Evolutionary conservation across 2,888 invertebrate genomes (phyloP).

Genomic region (Eremobia ochroleuca): DNA sequence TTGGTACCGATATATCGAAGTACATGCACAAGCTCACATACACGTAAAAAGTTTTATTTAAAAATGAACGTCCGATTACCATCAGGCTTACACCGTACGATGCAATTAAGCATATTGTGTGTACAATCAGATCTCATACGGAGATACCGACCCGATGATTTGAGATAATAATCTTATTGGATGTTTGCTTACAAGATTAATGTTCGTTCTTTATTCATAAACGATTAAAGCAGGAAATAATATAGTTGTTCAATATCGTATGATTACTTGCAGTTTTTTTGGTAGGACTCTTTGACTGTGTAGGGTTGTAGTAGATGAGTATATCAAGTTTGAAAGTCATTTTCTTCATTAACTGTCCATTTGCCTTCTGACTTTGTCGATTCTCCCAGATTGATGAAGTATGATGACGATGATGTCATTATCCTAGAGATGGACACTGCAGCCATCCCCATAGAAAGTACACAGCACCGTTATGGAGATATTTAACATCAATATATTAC

Average conservation of each 20-base stretch:
- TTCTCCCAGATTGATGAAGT: neutral
- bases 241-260: constrained; percentile 62
- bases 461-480: neutral
- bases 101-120: constrained; percentile 70
- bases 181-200: constrained; percentile 78
- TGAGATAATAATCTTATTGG: constrained; percentile 79
- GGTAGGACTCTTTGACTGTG: constrained; percentile 1
- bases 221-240: constrained; percentile 62
- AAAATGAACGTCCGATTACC: constrained; percentile 62
- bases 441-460: neutral
- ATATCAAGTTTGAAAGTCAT: constrained; percentile 22
- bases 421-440: neutral
- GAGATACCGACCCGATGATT: constrained; percentile 78
- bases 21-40: constrained; percentile 9
- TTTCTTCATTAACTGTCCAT: constrained; percentile 30
- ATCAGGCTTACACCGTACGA: constrained; percentile 59
- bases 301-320: constrained; percentile 22
- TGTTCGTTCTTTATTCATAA: constrained; percentile 68
- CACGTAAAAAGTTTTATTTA: constrained; percentile 54
- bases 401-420: neutral
- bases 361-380: constrained; percentile 14
- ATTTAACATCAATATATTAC: neutral
- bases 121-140: constrained; percentile 73
- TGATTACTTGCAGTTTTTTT: constrained; percentile 65
- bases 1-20: neutral